Evolutionary conservation across 2,888 invertebrate genomes (phyloP).

Genomic region (Ametastegia equiseti): DNA sequence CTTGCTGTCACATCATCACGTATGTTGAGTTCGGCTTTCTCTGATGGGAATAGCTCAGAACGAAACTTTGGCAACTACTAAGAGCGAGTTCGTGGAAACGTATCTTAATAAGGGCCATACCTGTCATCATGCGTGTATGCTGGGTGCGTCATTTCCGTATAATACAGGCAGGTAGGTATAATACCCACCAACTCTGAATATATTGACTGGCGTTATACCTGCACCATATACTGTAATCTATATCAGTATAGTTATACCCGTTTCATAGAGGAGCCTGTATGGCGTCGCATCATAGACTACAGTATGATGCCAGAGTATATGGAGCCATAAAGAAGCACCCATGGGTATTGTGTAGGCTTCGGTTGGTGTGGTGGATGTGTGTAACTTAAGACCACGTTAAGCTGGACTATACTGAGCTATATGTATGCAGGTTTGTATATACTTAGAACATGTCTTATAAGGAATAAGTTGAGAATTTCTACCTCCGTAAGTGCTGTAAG

Average conservation of each 20-base stretch:
- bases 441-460: not conserved
- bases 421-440: not conserved
- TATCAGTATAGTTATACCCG: not conserved
- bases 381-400: not conserved
- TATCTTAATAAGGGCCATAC: not conserved
- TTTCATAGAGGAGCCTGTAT: not conserved
- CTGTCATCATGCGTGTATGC: not conserved
- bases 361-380: not conserved
- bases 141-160: not conserved
- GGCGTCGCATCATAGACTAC: not conserved
- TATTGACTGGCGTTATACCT: not conserved
- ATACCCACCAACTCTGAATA: not conserved
- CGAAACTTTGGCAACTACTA: not conserved
- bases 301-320: not conserved
- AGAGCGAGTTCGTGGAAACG: not conserved
- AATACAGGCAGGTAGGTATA: not conserved
- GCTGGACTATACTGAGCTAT: not conserved
- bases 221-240: not conserved
- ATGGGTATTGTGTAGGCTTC: not conserved
- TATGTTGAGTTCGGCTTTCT: not conserved
- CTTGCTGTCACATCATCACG: not conserved
- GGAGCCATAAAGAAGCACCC: not conserved
- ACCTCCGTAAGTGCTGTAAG: not conserved
- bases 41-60: not conserved
- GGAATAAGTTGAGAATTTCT: not conserved